Percentiles rank a stretch among this genome's conserved stretches.
Conservation (phyloP, 2,888 invertebrate species). For the Sphaeridia pumilis region DNA sequence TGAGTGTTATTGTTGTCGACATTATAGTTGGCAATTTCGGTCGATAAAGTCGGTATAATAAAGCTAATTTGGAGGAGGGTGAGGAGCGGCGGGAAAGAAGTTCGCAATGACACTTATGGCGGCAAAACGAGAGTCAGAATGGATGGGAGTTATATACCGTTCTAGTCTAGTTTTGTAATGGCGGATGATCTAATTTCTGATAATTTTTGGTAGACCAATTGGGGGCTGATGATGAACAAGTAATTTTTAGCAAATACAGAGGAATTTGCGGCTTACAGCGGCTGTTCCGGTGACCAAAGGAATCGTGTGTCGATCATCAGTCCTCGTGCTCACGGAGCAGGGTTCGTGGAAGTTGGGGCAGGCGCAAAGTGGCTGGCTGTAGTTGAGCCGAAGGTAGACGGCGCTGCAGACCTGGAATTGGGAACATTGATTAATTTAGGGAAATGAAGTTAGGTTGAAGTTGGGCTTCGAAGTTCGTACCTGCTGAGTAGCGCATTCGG, state of each 20-base stretch:
- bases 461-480: constrained; percentile 40
- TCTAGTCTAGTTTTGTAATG: no score
- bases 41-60: no score
- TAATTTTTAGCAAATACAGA: no score
- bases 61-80: no score
- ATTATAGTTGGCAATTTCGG: no score
- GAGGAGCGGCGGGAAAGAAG: background rate
- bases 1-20: no score
- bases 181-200: no score
- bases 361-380: constrained; percentile 83
- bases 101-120: background rate
- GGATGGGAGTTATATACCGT: no score
- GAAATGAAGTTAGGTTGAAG: no score
- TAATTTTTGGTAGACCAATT: no score
- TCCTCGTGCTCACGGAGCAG: constrained; percentile 77
- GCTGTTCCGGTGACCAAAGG: constrained; percentile 73
- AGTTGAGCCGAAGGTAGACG: constrained; percentile 80
- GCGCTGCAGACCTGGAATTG: constrained; percentile 68
- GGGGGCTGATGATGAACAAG: no score
- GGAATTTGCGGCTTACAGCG: no score
- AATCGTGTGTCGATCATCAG: constrained; percentile 83
- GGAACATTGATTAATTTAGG: background rate
- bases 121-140: background rate
- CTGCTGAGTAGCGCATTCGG: constrained; percentile 90
- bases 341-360: constrained; percentile 83